Conservation (phyloP, 2,888 invertebrate species). For the Melanchra persicariae region DNA sequence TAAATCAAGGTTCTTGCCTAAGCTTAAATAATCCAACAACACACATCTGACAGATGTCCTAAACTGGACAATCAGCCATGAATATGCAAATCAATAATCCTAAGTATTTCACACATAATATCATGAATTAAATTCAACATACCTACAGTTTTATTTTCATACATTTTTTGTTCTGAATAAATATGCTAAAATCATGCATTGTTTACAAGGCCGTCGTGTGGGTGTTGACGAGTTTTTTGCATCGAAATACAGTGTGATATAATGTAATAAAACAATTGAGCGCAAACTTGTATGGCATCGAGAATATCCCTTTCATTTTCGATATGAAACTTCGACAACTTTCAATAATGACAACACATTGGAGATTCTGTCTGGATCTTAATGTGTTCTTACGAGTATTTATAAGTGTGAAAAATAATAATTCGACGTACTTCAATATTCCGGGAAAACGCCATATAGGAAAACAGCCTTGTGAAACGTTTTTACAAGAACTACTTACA, state of each 20-base stretch:
- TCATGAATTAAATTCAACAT: slow-evolving; percentile 25
- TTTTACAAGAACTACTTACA: slow-evolving; percentile 10
- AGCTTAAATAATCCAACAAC: slow-evolving; percentile 33
- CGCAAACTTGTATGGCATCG: slow-evolving; percentile 46
- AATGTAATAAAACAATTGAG: slow-evolving; percentile 52
- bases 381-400: no score
- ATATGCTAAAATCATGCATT: slow-evolving; percentile 68
- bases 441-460: slow-evolving; percentile 10
- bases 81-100: slow-evolving; percentile 56
- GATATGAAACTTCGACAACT: slow-evolving; percentile 17
- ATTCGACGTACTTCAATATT: background rate
- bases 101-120: slow-evolving; percentile 23
- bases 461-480: slow-evolving; percentile 20
- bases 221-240: slow-evolving; percentile 66
- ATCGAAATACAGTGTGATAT: slow-evolving; percentile 43
- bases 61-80: slow-evolving; percentile 29
- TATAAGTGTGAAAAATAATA: background rate
- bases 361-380: background rate
- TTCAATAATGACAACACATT: slow-evolving; percentile 20
- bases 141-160: slow-evolving; percentile 5
- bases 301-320: slow-evolving; percentile 57
- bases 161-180: slow-evolving; percentile 58
- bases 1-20: slow-evolving; percentile 8
- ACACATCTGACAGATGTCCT: slow-evolving; percentile 38
- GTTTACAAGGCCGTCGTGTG: slow-evolving; percentile 74